Conservation (phyloP, 2,113 vertebrate species). For the Alouatta palliata region DNA sequence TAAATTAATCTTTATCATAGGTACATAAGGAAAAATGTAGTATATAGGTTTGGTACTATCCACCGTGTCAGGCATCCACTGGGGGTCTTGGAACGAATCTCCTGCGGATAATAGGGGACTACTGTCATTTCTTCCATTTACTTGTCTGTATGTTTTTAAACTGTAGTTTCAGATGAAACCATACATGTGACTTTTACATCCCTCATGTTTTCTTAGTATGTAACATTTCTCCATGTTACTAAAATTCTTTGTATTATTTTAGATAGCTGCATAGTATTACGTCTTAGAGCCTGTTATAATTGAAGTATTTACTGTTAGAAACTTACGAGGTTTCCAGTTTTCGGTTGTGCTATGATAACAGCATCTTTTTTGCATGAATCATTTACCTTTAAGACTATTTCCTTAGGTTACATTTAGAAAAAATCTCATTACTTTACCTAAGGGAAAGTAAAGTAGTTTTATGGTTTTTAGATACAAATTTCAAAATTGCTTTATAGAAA, state of each 20-base stretch:
- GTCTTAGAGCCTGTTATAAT: background rate
- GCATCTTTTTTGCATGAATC: background rate
- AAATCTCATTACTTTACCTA: background rate
- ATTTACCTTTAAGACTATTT: background rate
- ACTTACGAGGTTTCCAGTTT: background rate
- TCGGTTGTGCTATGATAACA: background rate
- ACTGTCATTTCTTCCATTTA: background rate
- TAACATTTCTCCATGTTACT: background rate
- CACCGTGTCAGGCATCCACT: background rate
- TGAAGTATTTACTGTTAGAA: conserved; percentile 1
- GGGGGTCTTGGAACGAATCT: background rate
- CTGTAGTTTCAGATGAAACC: conserved; percentile 4
- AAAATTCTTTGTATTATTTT: conserved; percentile 19
- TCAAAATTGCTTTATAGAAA: conserved; percentile 41
- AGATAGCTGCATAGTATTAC: background rate
- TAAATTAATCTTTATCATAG: background rate
- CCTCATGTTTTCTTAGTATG: background rate
- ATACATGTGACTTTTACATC: background rate
- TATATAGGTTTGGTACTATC: background rate
- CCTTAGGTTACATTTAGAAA: background rate
- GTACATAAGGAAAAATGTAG: background rate
- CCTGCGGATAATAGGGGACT: background rate
- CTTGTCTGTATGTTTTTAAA: conserved; percentile 14
- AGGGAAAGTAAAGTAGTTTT: background rate
- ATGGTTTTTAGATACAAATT: conserved; percentile 3